These are phyloP conservation scores for Cecropterus lyciades DNA, from an alignment of 1,140 invertebrate genomes.

Conservation along the genomic window DNA sequence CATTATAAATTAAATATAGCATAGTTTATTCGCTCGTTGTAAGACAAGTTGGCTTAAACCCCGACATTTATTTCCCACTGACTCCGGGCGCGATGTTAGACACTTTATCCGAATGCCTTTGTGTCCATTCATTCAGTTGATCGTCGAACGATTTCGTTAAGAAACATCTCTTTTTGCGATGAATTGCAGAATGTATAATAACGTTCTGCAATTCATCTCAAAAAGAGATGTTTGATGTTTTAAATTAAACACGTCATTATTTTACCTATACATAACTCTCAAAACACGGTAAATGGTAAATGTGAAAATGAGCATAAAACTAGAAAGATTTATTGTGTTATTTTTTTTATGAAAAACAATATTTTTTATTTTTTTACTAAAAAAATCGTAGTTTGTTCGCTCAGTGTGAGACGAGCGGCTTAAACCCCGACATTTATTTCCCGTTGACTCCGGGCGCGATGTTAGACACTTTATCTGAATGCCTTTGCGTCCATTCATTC, in stretches of 20 bases:
- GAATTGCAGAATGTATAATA: no score
- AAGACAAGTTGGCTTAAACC: conserved; percentile 13
- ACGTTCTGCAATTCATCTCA: no score
- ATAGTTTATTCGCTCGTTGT: not conserved
- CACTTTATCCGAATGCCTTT: conserved; percentile 36
- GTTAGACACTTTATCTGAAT: conserved; percentile 35
- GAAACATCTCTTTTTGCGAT: conserved; percentile 35
- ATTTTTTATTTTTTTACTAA: no score
- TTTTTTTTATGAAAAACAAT: no score
- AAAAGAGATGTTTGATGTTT: no score
- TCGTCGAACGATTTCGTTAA: conserved; percentile 27
- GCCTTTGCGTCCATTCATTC: conserved; percentile 33
- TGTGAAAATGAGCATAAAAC: no score
- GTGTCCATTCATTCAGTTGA: conserved; percentile 28
- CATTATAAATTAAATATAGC: no score
- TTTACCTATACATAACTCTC: no score
- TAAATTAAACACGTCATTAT: no score
- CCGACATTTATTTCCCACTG: conserved; percentile 31
- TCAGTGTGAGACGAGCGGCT: not conserved
- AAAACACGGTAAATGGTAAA: no score
- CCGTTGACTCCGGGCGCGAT: conserved; percentile 27
- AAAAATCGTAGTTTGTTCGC: not conserved
- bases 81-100: conserved; percentile 30
- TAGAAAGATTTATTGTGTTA: no score
- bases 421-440: conserved; percentile 33